These are phyloP conservation scores for Aleiodes alternator DNA, from an alignment of 2,888 invertebrate species.

Conservation along the genomic window DNA sequence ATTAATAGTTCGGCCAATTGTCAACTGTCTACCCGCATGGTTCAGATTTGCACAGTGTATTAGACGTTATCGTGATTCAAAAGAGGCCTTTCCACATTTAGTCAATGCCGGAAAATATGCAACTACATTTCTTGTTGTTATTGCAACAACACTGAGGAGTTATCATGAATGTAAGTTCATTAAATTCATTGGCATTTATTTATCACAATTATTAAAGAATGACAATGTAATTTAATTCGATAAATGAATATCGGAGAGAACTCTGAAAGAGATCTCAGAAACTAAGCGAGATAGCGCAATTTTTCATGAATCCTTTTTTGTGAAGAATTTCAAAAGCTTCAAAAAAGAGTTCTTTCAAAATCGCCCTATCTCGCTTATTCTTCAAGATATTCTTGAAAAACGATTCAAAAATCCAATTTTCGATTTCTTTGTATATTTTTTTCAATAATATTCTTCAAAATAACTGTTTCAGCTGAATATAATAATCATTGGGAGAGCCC, in stretches of 20 bases:
- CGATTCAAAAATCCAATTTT: too few species aligned
- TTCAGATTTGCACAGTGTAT: slow-evolving; percentile 98
- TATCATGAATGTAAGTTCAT: slow-evolving; percentile 79
- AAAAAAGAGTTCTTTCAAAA: too few species aligned
- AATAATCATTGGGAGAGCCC: slow-evolving; percentile 84
- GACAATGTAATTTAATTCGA: slow-evolving; percentile 6
- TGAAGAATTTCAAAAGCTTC: too few species aligned
- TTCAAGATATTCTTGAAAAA: too few species aligned
- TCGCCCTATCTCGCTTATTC: too few species aligned
- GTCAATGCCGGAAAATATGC: slow-evolving; percentile 99
- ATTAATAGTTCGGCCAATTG: slow-evolving; percentile 87
- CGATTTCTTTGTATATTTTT: too few species aligned
- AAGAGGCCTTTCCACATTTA: slow-evolving; percentile 95
- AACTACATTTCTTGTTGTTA: slow-evolving; percentile 95
- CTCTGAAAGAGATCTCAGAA: too few species aligned
- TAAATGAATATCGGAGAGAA: not conserved
- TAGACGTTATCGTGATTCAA: slow-evolving; percentile 94
- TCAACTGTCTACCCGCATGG: slow-evolving; percentile 97
- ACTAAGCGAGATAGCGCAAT: too few species aligned
- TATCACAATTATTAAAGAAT: not conserved
- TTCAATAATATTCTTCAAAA: not conserved
- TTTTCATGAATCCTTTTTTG: too few species aligned
- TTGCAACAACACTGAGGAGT: slow-evolving; percentile 85
- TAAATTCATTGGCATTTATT: not conserved
- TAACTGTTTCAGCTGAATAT: slow-evolving; percentile 77